A percentile compares a stretch with the other conserved stretches of the same genome.
Conservation (phyloP, 1,140 invertebrate species). For the Drosophila tropicalis region DNA sequence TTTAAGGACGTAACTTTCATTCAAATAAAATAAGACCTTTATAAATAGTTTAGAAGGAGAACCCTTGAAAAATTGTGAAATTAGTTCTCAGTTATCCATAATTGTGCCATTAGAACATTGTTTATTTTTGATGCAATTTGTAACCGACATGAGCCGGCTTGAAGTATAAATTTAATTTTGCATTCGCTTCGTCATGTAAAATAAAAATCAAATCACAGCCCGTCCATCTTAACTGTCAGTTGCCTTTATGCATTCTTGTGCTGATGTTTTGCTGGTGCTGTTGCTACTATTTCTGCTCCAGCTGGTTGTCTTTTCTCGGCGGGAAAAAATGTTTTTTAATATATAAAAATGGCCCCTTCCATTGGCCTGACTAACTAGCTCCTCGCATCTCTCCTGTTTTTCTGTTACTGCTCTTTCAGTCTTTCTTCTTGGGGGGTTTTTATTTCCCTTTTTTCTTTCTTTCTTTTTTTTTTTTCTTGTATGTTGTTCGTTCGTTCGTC, state of each 20-base stretch:
- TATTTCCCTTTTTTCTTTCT: conserved; percentile 15
- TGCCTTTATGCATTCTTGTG: conserved; percentile 42
- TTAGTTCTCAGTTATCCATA: neutral
- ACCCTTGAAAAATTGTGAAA: too few species aligned
- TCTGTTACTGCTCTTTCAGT: neutral
- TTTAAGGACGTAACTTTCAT: too few species aligned
- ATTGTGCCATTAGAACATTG: neutral
- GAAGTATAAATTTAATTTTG: conserved; percentile 17
- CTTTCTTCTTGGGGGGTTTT: conserved; percentile 14
- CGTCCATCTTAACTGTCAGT: conserved; percentile 70
- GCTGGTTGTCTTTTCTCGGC: conserved; percentile 37
- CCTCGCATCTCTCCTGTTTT: neutral
- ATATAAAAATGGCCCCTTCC: conserved; percentile 48
- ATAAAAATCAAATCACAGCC: conserved; percentile 59
- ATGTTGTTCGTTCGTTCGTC: conserved; percentile 25
- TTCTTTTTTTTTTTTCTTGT: conserved; percentile 17
- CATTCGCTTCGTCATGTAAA: conserved; percentile 37
- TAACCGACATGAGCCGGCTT: neutral
- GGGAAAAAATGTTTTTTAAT: conserved; percentile 66
- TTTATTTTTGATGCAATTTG: neutral
- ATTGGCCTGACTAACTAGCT: conserved; percentile 62
- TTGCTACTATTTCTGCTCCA: neutral
- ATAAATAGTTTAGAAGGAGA: too few species aligned
- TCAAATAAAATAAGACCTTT: too few species aligned
- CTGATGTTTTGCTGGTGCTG: conserved; percentile 11